phyloP scores from a whole-genome alignment of 2,888 invertebrate genomes.

The Drosophila birchii region DNA sequence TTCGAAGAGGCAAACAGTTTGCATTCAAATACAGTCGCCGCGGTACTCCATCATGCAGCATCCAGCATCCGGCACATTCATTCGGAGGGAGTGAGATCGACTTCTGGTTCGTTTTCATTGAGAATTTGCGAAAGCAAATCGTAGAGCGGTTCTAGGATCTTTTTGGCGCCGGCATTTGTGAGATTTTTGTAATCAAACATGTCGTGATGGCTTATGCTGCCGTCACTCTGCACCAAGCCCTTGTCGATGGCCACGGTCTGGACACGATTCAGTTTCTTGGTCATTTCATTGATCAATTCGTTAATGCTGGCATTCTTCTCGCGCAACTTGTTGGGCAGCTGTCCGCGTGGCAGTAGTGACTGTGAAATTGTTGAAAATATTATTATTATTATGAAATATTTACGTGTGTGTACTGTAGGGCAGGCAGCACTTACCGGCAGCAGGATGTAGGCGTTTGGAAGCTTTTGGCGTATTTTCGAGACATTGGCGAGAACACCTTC shows the following conservation, averaged over 20 bases:
- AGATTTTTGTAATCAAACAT: constrained; percentile 96
- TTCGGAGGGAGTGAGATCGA: constrained; percentile 90
- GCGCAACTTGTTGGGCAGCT: constrained; percentile 92
- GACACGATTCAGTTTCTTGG: constrained; percentile 88
- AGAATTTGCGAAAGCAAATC: constrained; percentile 92
- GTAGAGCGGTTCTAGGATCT: constrained; percentile 93
- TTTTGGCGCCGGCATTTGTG: constrained; percentile 93
- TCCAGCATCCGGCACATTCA: neutral
- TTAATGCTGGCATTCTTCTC: constrained; percentile 92
- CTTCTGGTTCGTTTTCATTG: constrained; percentile 90
- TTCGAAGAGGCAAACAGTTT: neutral
- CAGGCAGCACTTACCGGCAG: constrained; percentile 89
- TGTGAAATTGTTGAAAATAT: constrained; percentile 83
- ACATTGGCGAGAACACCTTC: constrained; percentile 93
- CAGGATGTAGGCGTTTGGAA: constrained; percentile 92
- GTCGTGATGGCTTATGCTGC: constrained; percentile 94
- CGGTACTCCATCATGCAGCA: neutral
- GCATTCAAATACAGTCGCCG: constrained; percentile 13
- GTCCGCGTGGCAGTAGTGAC: constrained; percentile 95
- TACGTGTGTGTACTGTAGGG: neutral
- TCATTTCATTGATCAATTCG: constrained; percentile 88
- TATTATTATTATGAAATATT: constrained; percentile 2
- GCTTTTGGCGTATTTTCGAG: constrained; percentile 89
- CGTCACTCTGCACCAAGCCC: constrained; percentile 91
- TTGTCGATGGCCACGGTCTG: constrained; percentile 92